These are phyloP conservation scores for Muscina levida DNA, from an alignment of 2,888 invertebrate genomes.

Conservation along the genomic window DNA sequence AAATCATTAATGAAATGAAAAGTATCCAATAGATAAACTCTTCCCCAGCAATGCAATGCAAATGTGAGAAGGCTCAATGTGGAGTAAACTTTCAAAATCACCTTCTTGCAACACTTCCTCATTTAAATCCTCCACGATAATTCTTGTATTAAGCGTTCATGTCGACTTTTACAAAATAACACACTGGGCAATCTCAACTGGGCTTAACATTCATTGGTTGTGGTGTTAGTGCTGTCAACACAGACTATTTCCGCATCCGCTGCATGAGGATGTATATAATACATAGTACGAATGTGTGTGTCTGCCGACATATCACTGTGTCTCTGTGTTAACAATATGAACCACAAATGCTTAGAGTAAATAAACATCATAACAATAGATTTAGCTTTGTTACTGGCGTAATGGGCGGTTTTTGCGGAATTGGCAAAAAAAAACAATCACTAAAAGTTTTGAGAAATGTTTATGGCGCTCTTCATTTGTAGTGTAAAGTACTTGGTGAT, in stretches of 20 bases:
- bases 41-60: too few species aligned
- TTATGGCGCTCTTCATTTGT: constrained; percentile 12
- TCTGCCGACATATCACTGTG: constrained; percentile 17
- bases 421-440: constrained; percentile 33
- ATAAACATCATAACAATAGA: constrained; percentile 36
- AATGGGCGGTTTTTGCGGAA: constrained; percentile 42
- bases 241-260: constrained; percentile 28
- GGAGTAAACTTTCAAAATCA: too few species aligned
- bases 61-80: too few species aligned
- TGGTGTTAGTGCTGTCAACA: constrained; percentile 18
- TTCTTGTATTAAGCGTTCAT: too few species aligned
- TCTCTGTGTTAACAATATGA: constrained; percentile 9
- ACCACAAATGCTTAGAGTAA: constrained; percentile 10
- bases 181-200: too few species aligned
- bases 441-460: constrained; percentile 38
- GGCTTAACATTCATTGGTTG: too few species aligned
- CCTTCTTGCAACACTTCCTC: too few species aligned
- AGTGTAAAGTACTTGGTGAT: constrained; percentile 21
- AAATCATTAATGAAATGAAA: too few species aligned
- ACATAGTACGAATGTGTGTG: not conserved
- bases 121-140: too few species aligned
- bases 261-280: not conserved
- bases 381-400: not conserved
- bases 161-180: too few species aligned
- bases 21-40: too few species aligned